These are phyloP conservation scores for Danaus chrysippus DNA, from an alignment of 2,888 invertebrate genomes.

Conservation along the genomic window DNA sequence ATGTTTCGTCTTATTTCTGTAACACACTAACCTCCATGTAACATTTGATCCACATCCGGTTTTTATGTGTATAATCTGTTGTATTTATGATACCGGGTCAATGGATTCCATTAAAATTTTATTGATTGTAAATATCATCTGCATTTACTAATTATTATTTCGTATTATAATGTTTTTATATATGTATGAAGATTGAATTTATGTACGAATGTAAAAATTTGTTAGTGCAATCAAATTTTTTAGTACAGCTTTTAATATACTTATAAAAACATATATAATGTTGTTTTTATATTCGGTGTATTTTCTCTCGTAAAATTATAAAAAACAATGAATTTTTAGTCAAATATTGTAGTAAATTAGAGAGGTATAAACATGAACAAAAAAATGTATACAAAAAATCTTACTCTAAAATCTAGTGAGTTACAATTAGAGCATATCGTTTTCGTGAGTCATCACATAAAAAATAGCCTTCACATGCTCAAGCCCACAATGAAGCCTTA, in stretches of 20 bases:
- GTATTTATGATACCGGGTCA: constrained; percentile 52
- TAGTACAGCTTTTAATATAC: no score
- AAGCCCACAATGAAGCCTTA: constrained; percentile 42
- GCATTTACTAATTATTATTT: not conserved
- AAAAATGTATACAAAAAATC: constrained; percentile 21
- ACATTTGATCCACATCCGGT: constrained; percentile 45
- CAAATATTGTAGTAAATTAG: constrained; percentile 28
- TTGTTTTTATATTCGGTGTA: no score
- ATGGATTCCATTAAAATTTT: constrained; percentile 42
- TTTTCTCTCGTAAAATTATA: no score
- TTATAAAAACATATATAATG: no score
- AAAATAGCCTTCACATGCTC: constrained; percentile 46
- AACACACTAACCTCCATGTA: constrained; percentile 51
- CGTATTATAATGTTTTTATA: no score
- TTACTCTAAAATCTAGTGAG: constrained; percentile 42
- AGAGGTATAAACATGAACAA: constrained; percentile 9
- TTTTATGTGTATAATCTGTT: constrained; percentile 45
- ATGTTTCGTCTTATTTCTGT: constrained; percentile 32
- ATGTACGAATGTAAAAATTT: no score
- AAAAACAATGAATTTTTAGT: not conserved
- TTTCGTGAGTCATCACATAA: constrained; percentile 49
- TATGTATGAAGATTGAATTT: no score
- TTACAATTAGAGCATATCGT: constrained; percentile 57
- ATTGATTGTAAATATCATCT: constrained; percentile 7
- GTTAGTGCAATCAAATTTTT: no score